phyloP scores from a whole-genome alignment of 2,797 vertebrate species.

The Sarcophilus harrisii region DNA sequence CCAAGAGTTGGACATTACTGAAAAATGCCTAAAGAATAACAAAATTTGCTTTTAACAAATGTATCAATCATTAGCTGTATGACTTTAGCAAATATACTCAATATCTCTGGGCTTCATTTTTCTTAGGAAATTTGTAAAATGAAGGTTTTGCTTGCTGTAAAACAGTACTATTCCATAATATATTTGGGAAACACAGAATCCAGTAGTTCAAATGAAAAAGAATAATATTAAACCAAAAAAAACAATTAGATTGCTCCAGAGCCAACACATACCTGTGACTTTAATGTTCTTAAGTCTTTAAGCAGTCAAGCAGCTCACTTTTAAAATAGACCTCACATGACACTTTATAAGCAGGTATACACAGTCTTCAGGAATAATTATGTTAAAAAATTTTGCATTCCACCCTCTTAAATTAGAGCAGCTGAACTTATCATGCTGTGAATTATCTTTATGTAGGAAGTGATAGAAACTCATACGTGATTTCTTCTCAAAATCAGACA shows the following conservation, averaged over 20 bases:
- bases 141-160: neutral
- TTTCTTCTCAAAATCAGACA: conserved; percentile 37
- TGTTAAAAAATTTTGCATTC: conserved; percentile 31
- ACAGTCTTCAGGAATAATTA: conserved; percentile 44
- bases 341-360: conserved; percentile 20
- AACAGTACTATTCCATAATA: neutral
- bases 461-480: conserved; percentile 37
- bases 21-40: neutral
- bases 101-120: neutral
- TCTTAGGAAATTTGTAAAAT: conserved; percentile 43
- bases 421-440: neutral
- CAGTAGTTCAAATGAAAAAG: conserved; percentile 33
- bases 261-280: neutral
- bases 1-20: neutral
- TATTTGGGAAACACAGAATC: conserved; percentile 27
- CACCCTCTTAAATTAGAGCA: conserved; percentile 29
- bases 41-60: neutral
- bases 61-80: neutral
- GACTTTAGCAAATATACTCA: conserved; percentile 28
- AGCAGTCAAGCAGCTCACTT: neutral
- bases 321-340: conserved; percentile 24
- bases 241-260: neutral
- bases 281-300: neutral
- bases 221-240: neutral
- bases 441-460: neutral